A percentile compares a stretch with the other conserved stretches of the same genome.
Evolutionary conservation across 2,113 vertebrate genomes (phyloP).

Genomic region (Chamaetylas fuelleborni): DNA sequence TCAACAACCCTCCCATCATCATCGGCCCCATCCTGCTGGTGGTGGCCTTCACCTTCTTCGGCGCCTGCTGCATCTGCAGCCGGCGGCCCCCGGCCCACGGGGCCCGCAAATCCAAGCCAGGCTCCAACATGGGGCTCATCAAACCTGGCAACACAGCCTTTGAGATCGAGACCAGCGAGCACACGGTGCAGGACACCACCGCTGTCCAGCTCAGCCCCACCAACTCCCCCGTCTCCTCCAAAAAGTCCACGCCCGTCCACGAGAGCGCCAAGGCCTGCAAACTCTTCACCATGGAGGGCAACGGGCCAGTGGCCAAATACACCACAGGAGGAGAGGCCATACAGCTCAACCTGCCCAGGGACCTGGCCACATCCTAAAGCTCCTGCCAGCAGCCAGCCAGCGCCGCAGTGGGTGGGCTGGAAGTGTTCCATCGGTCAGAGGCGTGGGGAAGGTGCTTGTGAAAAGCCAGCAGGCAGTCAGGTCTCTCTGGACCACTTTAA

Average conservation of each 20-base stretch:
- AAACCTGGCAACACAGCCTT: slow-evolving; percentile 81
- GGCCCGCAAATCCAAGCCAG: slow-evolving; percentile 62
- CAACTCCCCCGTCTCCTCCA: slow-evolving; percentile 82
- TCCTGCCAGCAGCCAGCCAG: slow-evolving; percentile 14
- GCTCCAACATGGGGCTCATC: slow-evolving; percentile 77
- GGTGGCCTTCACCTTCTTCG: slow-evolving; percentile 86
- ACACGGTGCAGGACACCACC: slow-evolving; percentile 91
- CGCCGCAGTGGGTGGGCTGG: not conserved
- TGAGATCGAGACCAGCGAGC: slow-evolving; percentile 94
- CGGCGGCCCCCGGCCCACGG: slow-evolving; percentile 70
- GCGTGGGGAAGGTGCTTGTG: not conserved
- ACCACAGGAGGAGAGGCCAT: slow-evolving; percentile 46
- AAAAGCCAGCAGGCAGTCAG: not conserved
- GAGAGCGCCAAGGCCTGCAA: slow-evolving; percentile 61
- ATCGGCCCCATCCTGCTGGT: slow-evolving; percentile 86
- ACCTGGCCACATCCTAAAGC: slow-evolving; percentile 59
- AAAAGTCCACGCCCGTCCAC: slow-evolving; percentile 76
- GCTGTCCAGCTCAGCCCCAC: slow-evolving; percentile 91
- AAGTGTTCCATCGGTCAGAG: not conserved
- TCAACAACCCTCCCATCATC: slow-evolving; percentile 87
- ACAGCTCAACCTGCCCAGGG: slow-evolving; percentile 76
- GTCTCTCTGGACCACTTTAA: not conserved
- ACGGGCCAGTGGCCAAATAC: slow-evolving; percentile 58
- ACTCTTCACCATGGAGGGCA: slow-evolving; percentile 71
- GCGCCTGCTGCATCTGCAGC: slow-evolving; percentile 87